phyloP scores from a whole-genome alignment of 2,888 invertebrate species.

The Cremastinae sp. region DNA sequence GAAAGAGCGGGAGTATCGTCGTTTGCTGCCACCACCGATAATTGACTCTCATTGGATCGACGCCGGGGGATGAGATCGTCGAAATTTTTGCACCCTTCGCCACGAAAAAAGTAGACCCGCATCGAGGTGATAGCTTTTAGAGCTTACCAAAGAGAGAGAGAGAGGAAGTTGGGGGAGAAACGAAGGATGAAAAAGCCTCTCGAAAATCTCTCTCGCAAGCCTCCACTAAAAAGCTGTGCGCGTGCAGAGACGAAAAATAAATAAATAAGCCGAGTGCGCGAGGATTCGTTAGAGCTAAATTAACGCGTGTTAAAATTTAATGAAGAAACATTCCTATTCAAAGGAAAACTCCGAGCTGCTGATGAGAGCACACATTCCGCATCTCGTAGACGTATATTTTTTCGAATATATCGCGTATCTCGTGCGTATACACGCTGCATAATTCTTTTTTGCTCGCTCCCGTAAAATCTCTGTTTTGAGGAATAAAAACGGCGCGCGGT shows the following conservation, averaged over 20 bases:
- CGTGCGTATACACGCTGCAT: no score
- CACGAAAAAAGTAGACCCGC: constrained; percentile 16
- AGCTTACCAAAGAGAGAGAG: constrained; percentile 7
- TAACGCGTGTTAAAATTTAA: no score
- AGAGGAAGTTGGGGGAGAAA: not conserved
- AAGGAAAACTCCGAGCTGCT: no score
- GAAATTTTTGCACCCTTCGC: constrained; percentile 25
- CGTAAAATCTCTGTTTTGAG: no score
- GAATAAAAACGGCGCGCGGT: no score
- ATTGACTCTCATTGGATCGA: constrained; percentile 43
- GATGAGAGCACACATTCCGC: no score
- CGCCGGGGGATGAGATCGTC: constrained; percentile 12
- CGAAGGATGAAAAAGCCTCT: not conserved
- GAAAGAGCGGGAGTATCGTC: constrained; percentile 24
- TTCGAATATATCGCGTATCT: no score
- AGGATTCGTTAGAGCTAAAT: no score
- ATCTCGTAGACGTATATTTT: no score
- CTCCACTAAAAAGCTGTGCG: not conserved
- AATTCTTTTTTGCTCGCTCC: no score
- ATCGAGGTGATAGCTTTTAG: constrained; percentile 2
- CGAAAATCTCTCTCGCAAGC: not conserved
- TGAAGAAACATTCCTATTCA: no score
- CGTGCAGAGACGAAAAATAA: not conserved
- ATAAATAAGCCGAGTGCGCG: no score
- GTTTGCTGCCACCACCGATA: constrained; percentile 11